Conservation (phyloP, 2,113 vertebrate species). For the Oreocharis arfaki region DNA sequence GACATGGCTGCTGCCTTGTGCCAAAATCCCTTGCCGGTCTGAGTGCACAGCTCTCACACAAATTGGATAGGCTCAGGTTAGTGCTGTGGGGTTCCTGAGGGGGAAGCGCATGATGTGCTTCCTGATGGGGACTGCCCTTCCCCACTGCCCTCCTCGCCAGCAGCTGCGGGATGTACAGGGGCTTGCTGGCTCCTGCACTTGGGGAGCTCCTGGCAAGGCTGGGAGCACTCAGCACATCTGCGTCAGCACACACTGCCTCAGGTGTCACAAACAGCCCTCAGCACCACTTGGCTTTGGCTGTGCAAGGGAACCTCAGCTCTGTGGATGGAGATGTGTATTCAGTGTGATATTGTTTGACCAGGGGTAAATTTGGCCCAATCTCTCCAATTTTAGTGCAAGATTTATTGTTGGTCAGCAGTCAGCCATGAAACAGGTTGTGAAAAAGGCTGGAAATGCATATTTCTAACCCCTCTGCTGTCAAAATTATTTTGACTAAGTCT, state of each 20-base stretch:
- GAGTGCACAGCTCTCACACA: background rate
- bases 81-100: background rate
- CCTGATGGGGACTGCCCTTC: background rate
- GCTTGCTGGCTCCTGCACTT: background rate
- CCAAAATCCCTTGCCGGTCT: background rate
- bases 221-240: fast-evolving
- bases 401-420: background rate
- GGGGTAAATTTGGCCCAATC: background rate
- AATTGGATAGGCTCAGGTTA: background rate
- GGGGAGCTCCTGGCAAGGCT: background rate
- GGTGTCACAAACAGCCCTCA: background rate
- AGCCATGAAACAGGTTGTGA: background rate
- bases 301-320: background rate
- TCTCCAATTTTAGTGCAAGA: background rate
- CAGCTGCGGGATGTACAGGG: fast-evolving
- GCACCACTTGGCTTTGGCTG: background rate
- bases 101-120: background rate
- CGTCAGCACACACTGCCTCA: fast-evolving
- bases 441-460: background rate
- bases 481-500: background rate
- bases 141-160: fast-evolving
- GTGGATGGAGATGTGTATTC: background rate
- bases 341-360: background rate
- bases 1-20: background rate
- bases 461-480: background rate